Conservation (phyloP, 2,888 invertebrate species). For the Mythimna albipuncta region DNA sequence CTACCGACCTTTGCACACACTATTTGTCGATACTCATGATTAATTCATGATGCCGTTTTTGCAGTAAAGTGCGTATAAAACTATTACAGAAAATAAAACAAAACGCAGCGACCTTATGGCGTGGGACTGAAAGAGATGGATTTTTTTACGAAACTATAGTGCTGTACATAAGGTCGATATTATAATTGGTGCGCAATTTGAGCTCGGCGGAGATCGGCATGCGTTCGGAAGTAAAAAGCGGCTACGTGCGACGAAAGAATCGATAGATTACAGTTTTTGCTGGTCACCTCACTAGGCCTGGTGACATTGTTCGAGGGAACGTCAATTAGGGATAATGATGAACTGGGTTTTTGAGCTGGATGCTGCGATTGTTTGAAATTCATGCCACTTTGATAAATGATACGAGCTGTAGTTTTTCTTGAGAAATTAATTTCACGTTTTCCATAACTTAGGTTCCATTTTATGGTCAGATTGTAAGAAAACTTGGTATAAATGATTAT, state of each 20-base stretch:
- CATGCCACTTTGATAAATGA: conserved; percentile 70
- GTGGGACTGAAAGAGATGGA: conserved; percentile 59
- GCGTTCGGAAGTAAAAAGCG: conserved; percentile 83
- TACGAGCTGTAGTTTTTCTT: conserved; percentile 57
- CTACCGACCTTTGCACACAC: conserved; percentile 86
- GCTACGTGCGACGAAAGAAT: conserved; percentile 84
- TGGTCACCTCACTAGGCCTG: conserved; percentile 77
- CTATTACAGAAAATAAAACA: conserved; percentile 65
- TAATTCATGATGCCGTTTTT: conserved; percentile 87
- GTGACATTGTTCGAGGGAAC: conserved; percentile 84
- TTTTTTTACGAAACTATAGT: conserved; percentile 61
- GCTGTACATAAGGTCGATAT: conserved; percentile 80
- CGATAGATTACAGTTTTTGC: conserved; percentile 88
- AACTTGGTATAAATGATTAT: conserved; percentile 56
- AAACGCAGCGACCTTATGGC: conserved; percentile 65
- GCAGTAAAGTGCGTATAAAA: conserved; percentile 80
- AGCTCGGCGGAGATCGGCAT: conserved; percentile 80
- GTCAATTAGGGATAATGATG: conserved; percentile 89
- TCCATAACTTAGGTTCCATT: conserved; percentile 54
- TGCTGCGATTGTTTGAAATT: conserved; percentile 75
- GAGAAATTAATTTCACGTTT: conserved; percentile 64
- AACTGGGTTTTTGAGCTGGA: conserved; percentile 78
- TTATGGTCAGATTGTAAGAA: conserved; percentile 61
- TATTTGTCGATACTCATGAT: conserved; percentile 87
- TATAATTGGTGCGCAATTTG: conserved; percentile 83